Evolutionary conservation across 2,797 vertebrate genomes (phyloP).

Genomic region (Rhincodon typus): DNA sequence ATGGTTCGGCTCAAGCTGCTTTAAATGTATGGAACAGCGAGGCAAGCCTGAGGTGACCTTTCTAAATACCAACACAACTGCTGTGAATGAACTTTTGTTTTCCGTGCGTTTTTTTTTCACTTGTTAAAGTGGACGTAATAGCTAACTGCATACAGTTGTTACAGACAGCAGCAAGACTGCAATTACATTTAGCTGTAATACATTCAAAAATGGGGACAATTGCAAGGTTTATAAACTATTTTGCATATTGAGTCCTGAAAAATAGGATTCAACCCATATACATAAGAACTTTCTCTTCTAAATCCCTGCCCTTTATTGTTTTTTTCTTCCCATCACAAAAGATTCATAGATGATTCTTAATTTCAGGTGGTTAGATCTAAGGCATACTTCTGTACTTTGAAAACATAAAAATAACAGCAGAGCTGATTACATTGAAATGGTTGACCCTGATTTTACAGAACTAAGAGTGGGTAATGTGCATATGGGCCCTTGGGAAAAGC

Average conservation of each 20-base stretch:
- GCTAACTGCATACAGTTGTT: neutral
- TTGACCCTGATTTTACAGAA: neutral
- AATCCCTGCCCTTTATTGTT: neutral
- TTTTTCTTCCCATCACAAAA: neutral
- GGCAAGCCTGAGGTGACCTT: constrained; percentile 30
- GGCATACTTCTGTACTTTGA: neutral
- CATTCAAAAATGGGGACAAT: neutral
- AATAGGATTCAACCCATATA: neutral
- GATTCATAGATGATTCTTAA: neutral
- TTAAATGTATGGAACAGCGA: constrained; percentile 48
- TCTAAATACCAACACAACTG: constrained; percentile 28
- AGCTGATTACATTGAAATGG: neutral
- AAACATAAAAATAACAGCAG: no score
- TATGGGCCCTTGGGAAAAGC: neutral
- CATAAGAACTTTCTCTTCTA: neutral
- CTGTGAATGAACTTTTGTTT: constrained; percentile 23
- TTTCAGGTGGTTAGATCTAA: neutral
- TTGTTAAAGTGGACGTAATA: neutral
- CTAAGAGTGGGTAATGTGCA: no score
- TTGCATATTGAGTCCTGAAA: neutral
- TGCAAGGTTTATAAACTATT: neutral
- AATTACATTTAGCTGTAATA: neutral
- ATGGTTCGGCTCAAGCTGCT: constrained; percentile 51
- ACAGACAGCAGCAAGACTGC: neutral
- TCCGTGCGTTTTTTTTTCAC: neutral